Evolutionary conservation across 2,797 vertebrate species (phyloP).

Genomic region (Pseudopleuronectes americanus): DNA sequence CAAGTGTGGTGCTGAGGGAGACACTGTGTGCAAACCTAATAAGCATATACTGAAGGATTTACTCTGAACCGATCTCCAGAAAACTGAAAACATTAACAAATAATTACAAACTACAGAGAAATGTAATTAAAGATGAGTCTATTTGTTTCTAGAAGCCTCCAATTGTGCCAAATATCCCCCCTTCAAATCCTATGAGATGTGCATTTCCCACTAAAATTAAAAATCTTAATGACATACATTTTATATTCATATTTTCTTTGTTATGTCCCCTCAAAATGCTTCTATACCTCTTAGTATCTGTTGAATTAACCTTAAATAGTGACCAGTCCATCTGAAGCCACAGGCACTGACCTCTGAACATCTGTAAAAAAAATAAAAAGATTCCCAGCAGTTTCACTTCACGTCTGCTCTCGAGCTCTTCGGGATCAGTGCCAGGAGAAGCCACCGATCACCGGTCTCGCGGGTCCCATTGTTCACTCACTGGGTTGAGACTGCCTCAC

Average conservation of each 20-base stretch:
- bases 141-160: background rate
- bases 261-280: background rate
- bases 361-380: constrained; percentile 13
- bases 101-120: no score
- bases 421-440: constrained; percentile 45
- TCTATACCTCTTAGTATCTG: background rate
- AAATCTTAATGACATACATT: no score
- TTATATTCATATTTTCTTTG: background rate
- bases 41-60: background rate
- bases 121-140: background rate
- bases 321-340: constrained; percentile 26
- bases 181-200: background rate
- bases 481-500: constrained; percentile 61
- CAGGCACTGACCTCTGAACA: constrained; percentile 8
- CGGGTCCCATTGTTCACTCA: constrained; percentile 71
- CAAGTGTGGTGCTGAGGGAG: background rate
- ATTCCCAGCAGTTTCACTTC: constrained; percentile 54
- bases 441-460: constrained; percentile 59
- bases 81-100: no score
- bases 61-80: background rate
- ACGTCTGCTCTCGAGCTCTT: constrained; percentile 41
- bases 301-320: background rate
- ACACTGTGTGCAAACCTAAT: background rate
- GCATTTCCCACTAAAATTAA: no score
- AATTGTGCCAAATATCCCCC: background rate